A percentile compares a stretch with the other conserved stretches of the same genome.
phyloP scores from a whole-genome alignment of 2,113 vertebrate species.

The Turnix velox region DNA sequence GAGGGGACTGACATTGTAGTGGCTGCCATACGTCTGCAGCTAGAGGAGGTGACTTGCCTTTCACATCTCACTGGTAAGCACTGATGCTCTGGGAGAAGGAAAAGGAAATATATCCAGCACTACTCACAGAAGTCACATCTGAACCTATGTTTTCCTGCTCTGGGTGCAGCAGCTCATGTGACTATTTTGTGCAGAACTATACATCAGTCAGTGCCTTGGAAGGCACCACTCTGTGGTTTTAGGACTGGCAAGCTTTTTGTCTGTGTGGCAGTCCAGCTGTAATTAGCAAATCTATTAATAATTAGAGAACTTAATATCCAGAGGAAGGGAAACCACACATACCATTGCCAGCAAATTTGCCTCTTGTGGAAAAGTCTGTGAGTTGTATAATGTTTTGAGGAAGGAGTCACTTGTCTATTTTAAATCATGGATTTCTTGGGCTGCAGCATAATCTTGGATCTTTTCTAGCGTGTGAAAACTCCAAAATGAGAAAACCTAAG shows the following conservation, averaged over 20 bases:
- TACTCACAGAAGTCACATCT: not conserved
- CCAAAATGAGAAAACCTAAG: not conserved
- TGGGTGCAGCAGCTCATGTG: not conserved
- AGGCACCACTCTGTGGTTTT: not conserved
- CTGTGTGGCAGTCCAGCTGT: not conserved
- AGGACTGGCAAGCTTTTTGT: not conserved
- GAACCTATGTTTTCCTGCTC: not conserved
- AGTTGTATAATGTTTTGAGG: not conserved
- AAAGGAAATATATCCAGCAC: not conserved
- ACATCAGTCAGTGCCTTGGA: not conserved
- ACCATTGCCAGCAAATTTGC: not conserved
- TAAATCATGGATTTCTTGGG: not conserved
- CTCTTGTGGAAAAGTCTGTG: not conserved
- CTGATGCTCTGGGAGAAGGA: not conserved
- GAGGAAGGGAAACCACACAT: not conserved
- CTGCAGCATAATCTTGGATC: not conserved
- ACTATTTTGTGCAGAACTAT: not conserved
- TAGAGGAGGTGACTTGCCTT: not conserved
- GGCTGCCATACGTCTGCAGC: not conserved
- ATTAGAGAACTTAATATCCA: not conserved
- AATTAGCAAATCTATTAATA: not conserved
- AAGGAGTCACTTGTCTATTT: not conserved
- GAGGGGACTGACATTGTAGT: not conserved
- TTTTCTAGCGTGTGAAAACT: not conserved
- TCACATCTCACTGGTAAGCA: not conserved